These are phyloP conservation scores for Hippopotamus amphibius DNA, from an alignment of 2,113 vertebrate genomes.

Conservation along the genomic window DNA sequence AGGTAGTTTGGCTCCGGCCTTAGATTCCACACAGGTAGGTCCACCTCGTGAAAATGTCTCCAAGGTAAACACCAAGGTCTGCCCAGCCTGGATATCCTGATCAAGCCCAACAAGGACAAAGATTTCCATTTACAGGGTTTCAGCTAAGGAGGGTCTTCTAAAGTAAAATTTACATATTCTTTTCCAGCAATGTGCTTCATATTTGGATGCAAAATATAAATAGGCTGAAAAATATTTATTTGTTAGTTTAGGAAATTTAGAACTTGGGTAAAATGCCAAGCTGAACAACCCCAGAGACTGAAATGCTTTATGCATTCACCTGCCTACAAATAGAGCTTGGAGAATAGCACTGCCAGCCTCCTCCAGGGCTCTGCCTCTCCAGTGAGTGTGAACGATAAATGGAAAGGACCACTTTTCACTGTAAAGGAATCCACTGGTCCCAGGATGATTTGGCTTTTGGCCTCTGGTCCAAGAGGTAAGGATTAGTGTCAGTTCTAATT, in stretches of 20 bases:
- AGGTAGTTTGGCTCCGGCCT: neutral
- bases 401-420: neutral
- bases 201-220: conserved; percentile 76
- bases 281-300: conserved; percentile 70
- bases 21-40: neutral
- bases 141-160: conserved; percentile 59
- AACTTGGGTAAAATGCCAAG: conserved; percentile 48
- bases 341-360: neutral
- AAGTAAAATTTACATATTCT: conserved; percentile 49
- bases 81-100: neutral
- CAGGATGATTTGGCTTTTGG: neutral
- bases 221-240: conserved; percentile 81
- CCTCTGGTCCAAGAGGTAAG: neutral
- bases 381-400: neutral
- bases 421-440: neutral
- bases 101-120: conserved; percentile 66
- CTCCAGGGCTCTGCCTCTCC: neutral
- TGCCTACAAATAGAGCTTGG: neutral
- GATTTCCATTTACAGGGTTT: conserved; percentile 55
- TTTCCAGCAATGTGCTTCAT: conserved; percentile 56
- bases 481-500: neutral
- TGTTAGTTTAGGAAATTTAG: conserved; percentile 75
- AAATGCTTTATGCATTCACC: conserved; percentile 66
- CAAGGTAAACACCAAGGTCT: conserved; percentile 40
- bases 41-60: neutral